phyloP scores from a whole-genome alignment of 2,113 vertebrate genomes.

The Heliornis fulica region DNA sequence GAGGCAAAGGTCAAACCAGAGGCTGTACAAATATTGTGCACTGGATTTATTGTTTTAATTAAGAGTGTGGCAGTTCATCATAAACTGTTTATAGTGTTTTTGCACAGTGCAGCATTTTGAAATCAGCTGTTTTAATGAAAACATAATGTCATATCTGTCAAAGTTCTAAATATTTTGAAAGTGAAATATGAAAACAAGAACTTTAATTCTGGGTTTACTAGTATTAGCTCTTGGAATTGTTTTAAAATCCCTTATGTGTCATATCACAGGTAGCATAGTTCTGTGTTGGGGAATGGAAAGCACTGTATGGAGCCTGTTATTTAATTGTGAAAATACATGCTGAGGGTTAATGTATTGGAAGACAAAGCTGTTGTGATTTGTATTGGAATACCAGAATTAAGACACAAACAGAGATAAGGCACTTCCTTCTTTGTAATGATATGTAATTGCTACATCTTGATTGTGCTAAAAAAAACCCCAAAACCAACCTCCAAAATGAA shows the following conservation, averaged over 20 bases:
- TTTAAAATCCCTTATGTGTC: conserved; percentile 79
- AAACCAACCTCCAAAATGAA: too few species aligned
- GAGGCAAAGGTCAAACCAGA: conserved; percentile 87
- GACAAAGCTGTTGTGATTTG: conserved; percentile 48
- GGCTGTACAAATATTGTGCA: conserved; percentile 83
- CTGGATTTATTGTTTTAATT: conserved; percentile 96
- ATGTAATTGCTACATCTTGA: conserved; percentile 1
- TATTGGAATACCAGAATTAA: conserved; percentile 54
- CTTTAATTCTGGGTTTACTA: conserved; percentile 83
- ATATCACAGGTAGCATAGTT: conserved; percentile 63
- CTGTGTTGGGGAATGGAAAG: conserved; percentile 13
- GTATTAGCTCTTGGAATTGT: conserved; percentile 80
- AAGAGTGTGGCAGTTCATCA: conserved; percentile 89
- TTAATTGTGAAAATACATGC: conserved; percentile 67
- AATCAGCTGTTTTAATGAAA: conserved; percentile 90
- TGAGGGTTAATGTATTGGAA: conserved; percentile 64
- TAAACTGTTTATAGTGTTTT: conserved; percentile 91
- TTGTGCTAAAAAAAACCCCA: background rate
- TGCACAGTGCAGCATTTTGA: conserved; percentile 84
- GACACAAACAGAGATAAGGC: conserved; percentile 8
- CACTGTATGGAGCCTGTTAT: conserved; percentile 36
- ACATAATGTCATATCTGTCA: conserved; percentile 87
- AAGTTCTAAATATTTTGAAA: conserved; percentile 90
- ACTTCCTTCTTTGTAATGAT: background rate
- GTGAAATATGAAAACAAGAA: conserved; percentile 84